Base-by-base conservation (phyloP, 2,888 invertebrate genomes). In the Hecatera dysodea region DNA sequence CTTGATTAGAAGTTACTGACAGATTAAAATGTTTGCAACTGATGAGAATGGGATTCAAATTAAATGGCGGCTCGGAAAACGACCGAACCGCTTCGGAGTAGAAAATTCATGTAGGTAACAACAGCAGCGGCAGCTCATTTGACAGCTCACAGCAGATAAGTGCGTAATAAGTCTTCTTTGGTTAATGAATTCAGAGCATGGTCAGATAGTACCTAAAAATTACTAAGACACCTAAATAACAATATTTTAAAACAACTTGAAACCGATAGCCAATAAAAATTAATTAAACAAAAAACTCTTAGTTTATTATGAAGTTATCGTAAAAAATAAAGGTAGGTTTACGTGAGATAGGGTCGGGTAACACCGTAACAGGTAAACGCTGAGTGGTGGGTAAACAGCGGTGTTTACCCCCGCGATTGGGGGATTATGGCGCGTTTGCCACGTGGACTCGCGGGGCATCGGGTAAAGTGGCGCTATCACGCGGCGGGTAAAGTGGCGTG, bases 321-420 rank as follows among this genome's bases (percentile, higher is more conserved):
- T 66, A 50, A 70, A 72, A 81, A 83, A 85, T 67, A 78, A 75
- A 78, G 71, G 72, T 53, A 36, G 50, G 65, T 68, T 80, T 78
- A 72, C 60, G 67, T 61, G 64, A 74, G 74, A 64, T 75, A 57
- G 61, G 84, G 75, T 75, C 67, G 67, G 75, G 72, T 67, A 67
- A 74, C 66, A 42, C 46, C 46, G 71, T 74, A 46, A 56, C 72
- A 86, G 85, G 82, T 84, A 72, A 67, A 71, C 62, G 76, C 70
- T 82, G 85, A 85, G 85, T 80, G 84, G 72, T 68, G 70, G 74
- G 79, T 73, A 86, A 86, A 86, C 86, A 84, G 7, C 11, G 39
- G 33, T 86, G 85, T 86, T 86, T 84, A 75, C 85, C 62, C 60
- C 75, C 73, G 72, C 83, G 83, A 86, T 86, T 86, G 85, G 81